Evolutionary conservation across 2,797 vertebrate genomes (phyloP).

Genomic region (Poecilia velifera): DNA sequence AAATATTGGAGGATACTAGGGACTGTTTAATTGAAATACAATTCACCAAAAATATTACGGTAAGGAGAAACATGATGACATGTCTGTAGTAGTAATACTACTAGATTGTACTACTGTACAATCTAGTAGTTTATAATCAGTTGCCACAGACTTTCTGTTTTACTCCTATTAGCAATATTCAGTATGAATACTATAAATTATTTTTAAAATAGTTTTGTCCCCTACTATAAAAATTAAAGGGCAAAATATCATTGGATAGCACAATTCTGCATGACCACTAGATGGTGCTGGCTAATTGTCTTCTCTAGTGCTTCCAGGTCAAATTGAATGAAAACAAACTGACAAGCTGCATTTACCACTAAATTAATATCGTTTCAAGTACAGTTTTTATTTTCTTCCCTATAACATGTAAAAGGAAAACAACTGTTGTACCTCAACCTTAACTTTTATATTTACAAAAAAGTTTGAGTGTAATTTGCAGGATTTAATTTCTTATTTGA

Average conservation of each 20-base stretch:
- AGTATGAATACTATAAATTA: background rate
- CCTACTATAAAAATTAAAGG: background rate
- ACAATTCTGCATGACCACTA: background rate
- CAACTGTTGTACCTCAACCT: background rate
- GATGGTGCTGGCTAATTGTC: background rate
- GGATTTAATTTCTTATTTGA: background rate
- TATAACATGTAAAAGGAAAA: background rate
- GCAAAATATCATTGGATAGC: background rate
- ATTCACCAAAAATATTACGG: background rate
- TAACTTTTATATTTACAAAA: background rate
- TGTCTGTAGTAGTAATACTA: background rate
- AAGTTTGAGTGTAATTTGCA: background rate
- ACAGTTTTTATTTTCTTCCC: background rate
- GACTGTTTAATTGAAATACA: background rate
- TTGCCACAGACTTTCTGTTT: background rate
- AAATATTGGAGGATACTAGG: background rate
- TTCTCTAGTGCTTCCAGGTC: background rate
- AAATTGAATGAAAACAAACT: background rate
- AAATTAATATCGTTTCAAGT: background rate
- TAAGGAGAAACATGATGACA: background rate
- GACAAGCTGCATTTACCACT: background rate
- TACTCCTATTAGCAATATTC: background rate
- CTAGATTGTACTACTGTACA: background rate
- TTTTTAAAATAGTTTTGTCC: background rate
- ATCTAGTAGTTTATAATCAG: background rate